Conservation (phyloP, 1,140 invertebrate genomes). For the Drosophila varians region DNA sequence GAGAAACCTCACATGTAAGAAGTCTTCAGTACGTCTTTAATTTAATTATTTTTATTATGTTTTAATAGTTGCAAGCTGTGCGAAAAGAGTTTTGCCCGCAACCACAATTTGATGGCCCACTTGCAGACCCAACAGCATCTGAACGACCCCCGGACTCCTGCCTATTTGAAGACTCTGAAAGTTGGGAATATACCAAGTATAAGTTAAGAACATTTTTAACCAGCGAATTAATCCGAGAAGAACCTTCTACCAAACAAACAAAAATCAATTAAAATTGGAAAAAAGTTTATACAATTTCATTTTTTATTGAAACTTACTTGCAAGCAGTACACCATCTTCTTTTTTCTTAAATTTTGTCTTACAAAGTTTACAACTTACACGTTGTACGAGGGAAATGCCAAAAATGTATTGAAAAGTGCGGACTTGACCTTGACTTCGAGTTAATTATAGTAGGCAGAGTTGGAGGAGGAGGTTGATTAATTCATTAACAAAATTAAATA, state of each 20-base stretch:
- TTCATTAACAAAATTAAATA: constrained; percentile 75
- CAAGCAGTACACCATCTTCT: constrained; percentile 40
- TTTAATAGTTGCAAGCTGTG: constrained; percentile 68
- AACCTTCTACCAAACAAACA: too few species aligned
- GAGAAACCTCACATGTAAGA: constrained; percentile 72
- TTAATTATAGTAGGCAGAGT: constrained; percentile 12
- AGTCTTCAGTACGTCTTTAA: too few species aligned
- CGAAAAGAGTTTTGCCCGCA: constrained; percentile 70
- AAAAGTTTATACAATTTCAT: constrained; percentile 46
- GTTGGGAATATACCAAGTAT: neutral
- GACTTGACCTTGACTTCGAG: constrained; percentile 19
- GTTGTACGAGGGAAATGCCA: constrained; percentile 58
- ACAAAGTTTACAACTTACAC: constrained; percentile 53
- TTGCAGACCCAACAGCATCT: constrained; percentile 73
- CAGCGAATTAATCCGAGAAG: neutral
- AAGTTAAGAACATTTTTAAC: neutral
- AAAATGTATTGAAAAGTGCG: constrained; percentile 31
- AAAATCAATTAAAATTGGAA: neutral
- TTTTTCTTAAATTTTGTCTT: constrained; percentile 17
- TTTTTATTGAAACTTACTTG: constrained; percentile 55
- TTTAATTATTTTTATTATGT: too few species aligned
- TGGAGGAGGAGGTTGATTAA: constrained; percentile 7
- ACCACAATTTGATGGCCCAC: constrained; percentile 76
- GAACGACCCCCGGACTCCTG: constrained; percentile 63
- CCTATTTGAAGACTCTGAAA: constrained; percentile 43